Evolutionary conservation across 2,888 invertebrate species (phyloP).

Genomic region (Volucella bombylans): DNA sequence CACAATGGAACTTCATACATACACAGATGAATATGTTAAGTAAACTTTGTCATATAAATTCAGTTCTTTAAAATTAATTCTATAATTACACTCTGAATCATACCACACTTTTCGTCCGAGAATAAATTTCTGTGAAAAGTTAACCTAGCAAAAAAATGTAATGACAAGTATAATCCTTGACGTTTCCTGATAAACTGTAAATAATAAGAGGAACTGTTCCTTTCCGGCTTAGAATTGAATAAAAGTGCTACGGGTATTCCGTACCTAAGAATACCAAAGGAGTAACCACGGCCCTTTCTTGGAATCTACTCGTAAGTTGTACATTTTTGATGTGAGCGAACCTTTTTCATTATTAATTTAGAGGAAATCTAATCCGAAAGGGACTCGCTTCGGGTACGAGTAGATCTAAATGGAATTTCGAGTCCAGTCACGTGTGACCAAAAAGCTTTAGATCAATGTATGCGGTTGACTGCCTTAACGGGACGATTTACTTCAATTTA

Average conservation of each 20-base stretch:
- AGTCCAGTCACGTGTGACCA: slow-evolving; percentile 26
- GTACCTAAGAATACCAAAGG: neutral
- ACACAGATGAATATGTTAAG: no score
- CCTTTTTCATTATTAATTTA: slow-evolving; percentile 1
- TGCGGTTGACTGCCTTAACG: slow-evolving; percentile 16
- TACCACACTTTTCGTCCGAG: no score
- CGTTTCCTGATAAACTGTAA: neutral
- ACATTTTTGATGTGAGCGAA: neutral
- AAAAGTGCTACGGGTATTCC: neutral
- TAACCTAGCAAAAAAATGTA: neutral
- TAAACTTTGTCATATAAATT: no score
- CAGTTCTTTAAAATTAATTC: no score
- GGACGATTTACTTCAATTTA: slow-evolving; percentile 7
- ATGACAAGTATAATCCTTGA: neutral
- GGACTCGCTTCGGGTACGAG: neutral
- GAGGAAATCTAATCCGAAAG: slow-evolving; percentile 12
- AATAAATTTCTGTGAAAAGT: no score
- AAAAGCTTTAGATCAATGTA: slow-evolving; percentile 12
- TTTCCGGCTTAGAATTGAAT: slow-evolving; percentile 6
- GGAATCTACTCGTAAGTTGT: slow-evolving; percentile 20
- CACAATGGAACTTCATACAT: no score
- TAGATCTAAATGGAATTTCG: neutral
- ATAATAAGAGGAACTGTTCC: neutral
- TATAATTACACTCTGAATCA: no score
- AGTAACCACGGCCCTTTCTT: neutral